Conservation (phyloP, 1,140 invertebrate species). For the Drosophila auraria region DNA sequence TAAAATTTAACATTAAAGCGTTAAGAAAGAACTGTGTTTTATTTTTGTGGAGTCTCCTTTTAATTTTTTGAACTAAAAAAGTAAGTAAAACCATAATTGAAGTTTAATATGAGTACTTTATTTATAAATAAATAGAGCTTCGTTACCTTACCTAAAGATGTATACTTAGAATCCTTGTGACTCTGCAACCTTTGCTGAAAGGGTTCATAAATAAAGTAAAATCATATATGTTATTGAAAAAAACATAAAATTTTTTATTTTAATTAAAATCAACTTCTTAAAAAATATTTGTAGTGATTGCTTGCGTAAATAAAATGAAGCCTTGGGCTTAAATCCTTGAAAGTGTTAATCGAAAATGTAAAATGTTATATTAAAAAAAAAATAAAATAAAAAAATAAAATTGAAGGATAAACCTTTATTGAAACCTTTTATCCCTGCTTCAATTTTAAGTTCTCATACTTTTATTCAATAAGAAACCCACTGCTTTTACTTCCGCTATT, state of each 20-base stretch:
- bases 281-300: too few relatives aligned
- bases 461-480: background rate
- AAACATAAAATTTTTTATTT: too few relatives aligned
- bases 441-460: background rate
- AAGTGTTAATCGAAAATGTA: too few relatives aligned
- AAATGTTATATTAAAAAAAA: background rate
- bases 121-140: background rate
- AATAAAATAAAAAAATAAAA: slow-evolving; percentile 1
- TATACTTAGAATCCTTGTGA: background rate
- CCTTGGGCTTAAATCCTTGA: too few relatives aligned
- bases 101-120: background rate
- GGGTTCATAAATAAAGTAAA: too few relatives aligned
- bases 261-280: too few relatives aligned
- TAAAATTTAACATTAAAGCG: slow-evolving; percentile 66
- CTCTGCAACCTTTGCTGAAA: too few relatives aligned
- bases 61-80: background rate
- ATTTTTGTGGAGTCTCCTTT: background rate
- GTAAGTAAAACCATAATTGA: background rate
- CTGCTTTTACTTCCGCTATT: background rate
- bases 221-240: too few relatives aligned
- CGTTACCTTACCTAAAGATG: background rate
- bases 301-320: too few relatives aligned
- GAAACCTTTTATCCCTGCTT: background rate
- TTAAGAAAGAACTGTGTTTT: slow-evolving; percentile 36
- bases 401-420: background rate